Evolutionary conservation across 2,888 invertebrate species (phyloP), one percentile per base, ranked within the genome.

Genomic region (Acrobasis suavella): DNA sequence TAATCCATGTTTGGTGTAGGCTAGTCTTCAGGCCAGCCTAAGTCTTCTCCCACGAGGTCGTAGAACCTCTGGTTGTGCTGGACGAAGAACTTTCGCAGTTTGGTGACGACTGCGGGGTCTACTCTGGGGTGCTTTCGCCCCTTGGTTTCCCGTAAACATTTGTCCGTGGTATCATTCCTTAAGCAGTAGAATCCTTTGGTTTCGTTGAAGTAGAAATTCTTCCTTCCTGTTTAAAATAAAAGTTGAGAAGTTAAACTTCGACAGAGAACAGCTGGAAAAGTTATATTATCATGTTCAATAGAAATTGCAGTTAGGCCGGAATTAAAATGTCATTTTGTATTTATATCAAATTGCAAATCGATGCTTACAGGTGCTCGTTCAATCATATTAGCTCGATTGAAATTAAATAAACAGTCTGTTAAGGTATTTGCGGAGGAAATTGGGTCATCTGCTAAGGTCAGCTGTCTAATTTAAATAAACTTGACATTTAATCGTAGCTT

Each of bases 101-200:
- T 96, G 54, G 96, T 95, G 66, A 97, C 94, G 64, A 97, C 96
- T 56, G 95, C 93, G 0, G 96, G 96, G 85, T 96, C 96, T 14
- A 98, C 96, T 49, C 96, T 93, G 8, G 98, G 97, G 89, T 98
- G 97, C 85, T 95, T 94, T 50, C 96, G 93, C 62, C 97, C 96
- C 80, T 97, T 96, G 86, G 98, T 95, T 91, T 96, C 94, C 82
- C 95, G 83, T 90, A 98, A 91, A 94, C 98, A 95, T 89, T 97
- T 94, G 94, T 97, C 94, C 73, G 96, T 95, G 70, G 96, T 96
- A 86, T 97, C 96, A 88, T 97, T 95, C 78, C 97, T 93, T 79
- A 97, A 92, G 85, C 99, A 99, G 89, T 97, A 99, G 92, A 99
- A 98, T 65, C 99, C 98, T 87, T 98, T 98, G 15, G 98, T 98